Evolutionary conservation across 2,888 invertebrate species (phyloP).

Genomic region (Cenopis cana): DNA sequence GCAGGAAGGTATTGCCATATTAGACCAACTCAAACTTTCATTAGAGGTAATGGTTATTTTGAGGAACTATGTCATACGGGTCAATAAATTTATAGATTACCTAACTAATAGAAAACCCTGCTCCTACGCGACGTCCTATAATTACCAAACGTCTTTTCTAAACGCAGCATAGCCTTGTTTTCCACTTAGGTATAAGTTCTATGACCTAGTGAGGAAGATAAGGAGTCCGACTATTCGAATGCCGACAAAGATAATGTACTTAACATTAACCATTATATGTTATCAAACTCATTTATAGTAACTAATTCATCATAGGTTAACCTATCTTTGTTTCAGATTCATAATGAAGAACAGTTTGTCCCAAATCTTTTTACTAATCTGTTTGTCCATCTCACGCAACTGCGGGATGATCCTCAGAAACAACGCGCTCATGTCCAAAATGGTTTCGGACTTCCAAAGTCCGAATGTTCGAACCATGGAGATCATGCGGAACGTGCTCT

Average conservation of each 20-base stretch:
- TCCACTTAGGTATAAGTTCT: no score
- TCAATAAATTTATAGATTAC: background rate
- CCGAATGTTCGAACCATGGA: slow-evolving; percentile 50
- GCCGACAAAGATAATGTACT: no score
- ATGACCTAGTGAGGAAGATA: no score
- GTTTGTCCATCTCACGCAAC: slow-evolving; percentile 8
- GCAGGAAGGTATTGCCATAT: background rate
- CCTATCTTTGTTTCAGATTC: slow-evolving; percentile 8
- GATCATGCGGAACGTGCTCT: slow-evolving; percentile 73
- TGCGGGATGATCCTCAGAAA: slow-evolving; percentile 69
- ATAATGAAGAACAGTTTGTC: slow-evolving; percentile 25
- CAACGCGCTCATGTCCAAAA: slow-evolving; percentile 72
- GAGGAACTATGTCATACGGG: background rate
- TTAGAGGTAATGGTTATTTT: no score
- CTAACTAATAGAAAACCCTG: background rate
- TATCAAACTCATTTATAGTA: no score
- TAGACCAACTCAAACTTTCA: no score
- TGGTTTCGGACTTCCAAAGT: slow-evolving; percentile 72
- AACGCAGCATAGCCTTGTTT: background rate
- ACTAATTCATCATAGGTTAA: background rate
- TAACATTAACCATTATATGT: no score
- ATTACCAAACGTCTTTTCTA: background rate
- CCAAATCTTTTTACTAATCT: slow-evolving; percentile 4
- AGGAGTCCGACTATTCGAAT: no score
- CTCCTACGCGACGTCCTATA: background rate